Evolutionary conservation across 2,113 vertebrate species (phyloP).

Genomic region (Megaptera novaeangliae): DNA sequence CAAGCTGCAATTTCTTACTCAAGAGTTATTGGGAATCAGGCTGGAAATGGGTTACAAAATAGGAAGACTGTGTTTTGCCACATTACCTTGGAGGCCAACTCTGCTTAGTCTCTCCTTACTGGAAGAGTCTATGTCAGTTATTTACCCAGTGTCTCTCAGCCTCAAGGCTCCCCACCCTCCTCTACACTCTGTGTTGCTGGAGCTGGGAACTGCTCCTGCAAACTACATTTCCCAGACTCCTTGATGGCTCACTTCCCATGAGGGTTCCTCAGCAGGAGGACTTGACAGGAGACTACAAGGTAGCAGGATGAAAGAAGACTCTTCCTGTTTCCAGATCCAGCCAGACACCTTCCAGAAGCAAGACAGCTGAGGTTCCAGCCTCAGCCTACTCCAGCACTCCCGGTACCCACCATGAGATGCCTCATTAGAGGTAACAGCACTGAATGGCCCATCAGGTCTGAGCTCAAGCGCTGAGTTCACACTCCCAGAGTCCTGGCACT

Average conservation of each 20-base stretch:
- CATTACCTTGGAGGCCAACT: neutral
- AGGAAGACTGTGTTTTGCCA: neutral
- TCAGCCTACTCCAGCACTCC: neutral
- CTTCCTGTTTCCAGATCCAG: neutral
- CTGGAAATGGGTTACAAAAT: slow-evolving; percentile 30
- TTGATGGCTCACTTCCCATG: neutral
- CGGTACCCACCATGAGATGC: rapidly evolving
- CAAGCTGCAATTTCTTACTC: slow-evolving; percentile 21
- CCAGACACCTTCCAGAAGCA: neutral
- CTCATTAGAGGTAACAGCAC: too few species aligned
- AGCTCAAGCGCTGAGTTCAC: neutral
- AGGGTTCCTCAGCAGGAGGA: neutral
- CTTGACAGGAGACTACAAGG: neutral
- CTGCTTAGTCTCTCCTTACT: neutral
- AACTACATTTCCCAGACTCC: neutral
- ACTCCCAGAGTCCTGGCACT: neutral
- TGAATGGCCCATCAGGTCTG: neutral
- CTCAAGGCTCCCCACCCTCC: neutral
- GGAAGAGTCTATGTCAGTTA: neutral
- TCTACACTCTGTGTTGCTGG: neutral
- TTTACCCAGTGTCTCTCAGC: neutral
- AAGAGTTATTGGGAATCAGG: neutral
- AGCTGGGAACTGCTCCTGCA: neutral
- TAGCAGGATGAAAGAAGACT: neutral
- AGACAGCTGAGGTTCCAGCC: neutral